These are phyloP conservation scores for Nyctereutes procyonoides DNA, from an alignment of 2,113 vertebrate genomes.

Conservation along the genomic window DNA sequence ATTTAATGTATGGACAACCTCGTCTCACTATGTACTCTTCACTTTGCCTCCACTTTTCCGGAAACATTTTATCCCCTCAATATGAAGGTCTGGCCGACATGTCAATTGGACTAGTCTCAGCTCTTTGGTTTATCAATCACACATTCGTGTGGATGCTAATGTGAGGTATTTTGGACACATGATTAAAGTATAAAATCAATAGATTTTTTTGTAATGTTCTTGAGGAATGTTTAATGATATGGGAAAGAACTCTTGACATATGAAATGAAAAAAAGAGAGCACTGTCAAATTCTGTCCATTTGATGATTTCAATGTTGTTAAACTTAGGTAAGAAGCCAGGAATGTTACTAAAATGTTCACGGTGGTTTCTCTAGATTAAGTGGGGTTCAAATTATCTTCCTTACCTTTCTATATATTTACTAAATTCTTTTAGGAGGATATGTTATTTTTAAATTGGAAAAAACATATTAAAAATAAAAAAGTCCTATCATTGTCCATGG, in stretches of 20 bases:
- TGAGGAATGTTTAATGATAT: background rate
- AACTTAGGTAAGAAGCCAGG: background rate
- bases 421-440: background rate
- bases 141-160: too few species aligned
- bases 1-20: too few species aligned
- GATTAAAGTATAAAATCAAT: too few species aligned
- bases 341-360: background rate
- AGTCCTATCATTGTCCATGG: background rate
- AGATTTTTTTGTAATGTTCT: background rate
- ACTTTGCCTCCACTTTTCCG: too few species aligned
- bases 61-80: too few species aligned
- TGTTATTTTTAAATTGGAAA: slow-evolving; percentile 28
- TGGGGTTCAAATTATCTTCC: background rate
- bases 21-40: too few species aligned
- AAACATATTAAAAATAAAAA: background rate
- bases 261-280: background rate
- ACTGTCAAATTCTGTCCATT: background rate
- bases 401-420: background rate
- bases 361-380: background rate
- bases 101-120: too few species aligned
- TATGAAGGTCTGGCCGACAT: too few species aligned
- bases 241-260: background rate
- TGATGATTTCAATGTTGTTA: background rate
- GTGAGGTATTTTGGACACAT: too few species aligned
- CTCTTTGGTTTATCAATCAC: too few species aligned